Conservation (phyloP, 2,797 vertebrate species). For the Gymnothorax javanicus region DNA sequence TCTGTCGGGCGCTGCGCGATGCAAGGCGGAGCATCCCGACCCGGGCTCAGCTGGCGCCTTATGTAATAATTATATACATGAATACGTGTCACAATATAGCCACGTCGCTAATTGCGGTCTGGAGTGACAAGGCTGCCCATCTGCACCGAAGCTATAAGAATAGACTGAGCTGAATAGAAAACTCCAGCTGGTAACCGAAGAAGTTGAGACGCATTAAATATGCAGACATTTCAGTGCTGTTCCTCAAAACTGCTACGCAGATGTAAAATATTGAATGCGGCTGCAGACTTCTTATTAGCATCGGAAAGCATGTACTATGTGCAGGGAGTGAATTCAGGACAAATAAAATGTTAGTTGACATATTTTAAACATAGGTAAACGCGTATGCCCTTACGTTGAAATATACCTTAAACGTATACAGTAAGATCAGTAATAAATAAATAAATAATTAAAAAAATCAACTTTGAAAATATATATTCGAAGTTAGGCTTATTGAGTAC, state of each 20-base stretch:
- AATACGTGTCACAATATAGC: conserved; percentile 73
- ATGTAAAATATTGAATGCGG: conserved; percentile 28
- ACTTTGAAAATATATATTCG: neutral
- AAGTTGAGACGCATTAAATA: conserved; percentile 80
- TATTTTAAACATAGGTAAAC: neutral
- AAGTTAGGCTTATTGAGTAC: neutral
- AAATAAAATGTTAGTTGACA: neutral
- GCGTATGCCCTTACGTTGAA: neutral
- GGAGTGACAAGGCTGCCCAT: conserved; percentile 81
- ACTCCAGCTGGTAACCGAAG: conserved; percentile 82
- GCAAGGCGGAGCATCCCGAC: conserved; percentile 58
- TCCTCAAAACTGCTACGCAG: conserved; percentile 40
- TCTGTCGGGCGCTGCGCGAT: conserved; percentile 78
- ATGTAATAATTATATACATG: conserved; percentile 92
- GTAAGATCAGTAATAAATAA: neutral
- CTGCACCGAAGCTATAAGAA: conserved; percentile 66
- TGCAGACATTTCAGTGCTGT: conserved; percentile 64
- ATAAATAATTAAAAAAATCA: neutral
- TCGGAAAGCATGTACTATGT: neutral
- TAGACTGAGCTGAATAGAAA: conserved; percentile 75
- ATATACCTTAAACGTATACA: neutral
- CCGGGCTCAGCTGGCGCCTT: conserved; percentile 81
- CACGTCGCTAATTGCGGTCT: conserved; percentile 85
- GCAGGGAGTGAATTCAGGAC: neutral
- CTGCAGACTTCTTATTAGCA: neutral